phyloP scores from a whole-genome alignment of 2,797 vertebrate species.

The Anolis apletophallus region DNA sequence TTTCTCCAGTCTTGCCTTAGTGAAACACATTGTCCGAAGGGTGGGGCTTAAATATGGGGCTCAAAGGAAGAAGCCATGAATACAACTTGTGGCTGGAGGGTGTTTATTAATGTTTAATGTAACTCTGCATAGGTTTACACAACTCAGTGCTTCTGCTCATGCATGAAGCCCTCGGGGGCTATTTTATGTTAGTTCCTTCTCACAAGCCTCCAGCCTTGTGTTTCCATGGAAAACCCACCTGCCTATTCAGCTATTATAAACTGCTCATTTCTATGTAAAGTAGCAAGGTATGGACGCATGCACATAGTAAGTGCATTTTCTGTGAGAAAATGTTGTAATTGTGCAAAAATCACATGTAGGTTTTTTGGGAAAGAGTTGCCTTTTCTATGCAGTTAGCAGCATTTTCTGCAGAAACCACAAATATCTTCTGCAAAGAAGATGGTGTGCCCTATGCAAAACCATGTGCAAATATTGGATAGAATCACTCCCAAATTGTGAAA shows the following conservation, averaged over 20 bases:
- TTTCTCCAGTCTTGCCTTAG: too few species aligned
- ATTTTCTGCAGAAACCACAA: too few species aligned
- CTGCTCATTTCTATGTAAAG: background rate
- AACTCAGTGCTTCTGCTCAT: background rate
- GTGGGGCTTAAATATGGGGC: background rate
- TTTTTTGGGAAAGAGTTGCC: too few species aligned
- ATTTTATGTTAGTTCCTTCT: slow-evolving; percentile 1
- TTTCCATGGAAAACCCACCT: background rate
- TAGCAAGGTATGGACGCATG: background rate
- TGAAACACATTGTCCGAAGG: background rate
- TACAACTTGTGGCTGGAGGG: background rate
- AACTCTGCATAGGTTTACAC: background rate
- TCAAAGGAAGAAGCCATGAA: background rate
- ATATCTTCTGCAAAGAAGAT: too few species aligned
- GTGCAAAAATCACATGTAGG: too few species aligned
- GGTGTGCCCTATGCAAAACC: too few species aligned
- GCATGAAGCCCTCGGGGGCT: background rate
- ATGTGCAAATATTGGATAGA: too few species aligned
- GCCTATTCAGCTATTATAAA: background rate
- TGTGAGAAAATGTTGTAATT: too few species aligned
- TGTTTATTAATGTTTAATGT: background rate
- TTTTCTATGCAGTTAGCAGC: too few species aligned
- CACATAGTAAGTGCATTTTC: too few species aligned
- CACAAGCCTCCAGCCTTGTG: background rate
- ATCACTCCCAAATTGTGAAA: too few species aligned